Evolutionary conservation across 1,140 invertebrate species (phyloP).

Genomic region (Papilio helenus): DNA sequence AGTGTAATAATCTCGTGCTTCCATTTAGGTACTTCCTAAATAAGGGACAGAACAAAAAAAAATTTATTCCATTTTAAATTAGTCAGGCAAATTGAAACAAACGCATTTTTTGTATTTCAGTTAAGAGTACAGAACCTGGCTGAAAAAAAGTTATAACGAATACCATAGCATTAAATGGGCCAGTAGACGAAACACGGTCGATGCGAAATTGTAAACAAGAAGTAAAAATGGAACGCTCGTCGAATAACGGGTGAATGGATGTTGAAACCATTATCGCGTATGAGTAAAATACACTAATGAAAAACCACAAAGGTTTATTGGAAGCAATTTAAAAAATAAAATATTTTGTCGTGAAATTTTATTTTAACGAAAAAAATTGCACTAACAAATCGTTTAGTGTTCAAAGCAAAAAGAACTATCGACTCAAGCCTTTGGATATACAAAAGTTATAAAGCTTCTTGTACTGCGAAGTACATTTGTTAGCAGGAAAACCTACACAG

Average conservation of each 20-base stretch:
- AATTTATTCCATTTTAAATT: no score
- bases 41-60: no score
- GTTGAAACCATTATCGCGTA: slow-evolving; percentile 3
- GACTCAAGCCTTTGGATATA: not conserved
- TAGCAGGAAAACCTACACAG: not conserved
- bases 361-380: not conserved
- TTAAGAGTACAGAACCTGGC: not conserved
- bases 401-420: not conserved
- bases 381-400: no score
- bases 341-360: no score
- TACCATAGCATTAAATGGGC: not conserved
- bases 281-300: not conserved
- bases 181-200: slow-evolving; percentile 31
- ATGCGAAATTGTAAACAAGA: slow-evolving; percentile 32
- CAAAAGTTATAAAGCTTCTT: not conserved
- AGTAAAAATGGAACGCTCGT: slow-evolving; percentile 32
- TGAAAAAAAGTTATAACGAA: not conserved
- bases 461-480: not conserved
- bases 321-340: not conserved
- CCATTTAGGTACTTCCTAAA: no score
- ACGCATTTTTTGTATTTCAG: not conserved
- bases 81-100: not conserved
- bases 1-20: not conserved
- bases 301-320: slow-evolving; percentile 3
- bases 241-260: slow-evolving; percentile 22